Percentiles rank a stretch among this genome's conserved stretches.
Evolutionary conservation across 2,888 invertebrate species (phyloP).

Genomic region (Julus scanicus): DNA sequence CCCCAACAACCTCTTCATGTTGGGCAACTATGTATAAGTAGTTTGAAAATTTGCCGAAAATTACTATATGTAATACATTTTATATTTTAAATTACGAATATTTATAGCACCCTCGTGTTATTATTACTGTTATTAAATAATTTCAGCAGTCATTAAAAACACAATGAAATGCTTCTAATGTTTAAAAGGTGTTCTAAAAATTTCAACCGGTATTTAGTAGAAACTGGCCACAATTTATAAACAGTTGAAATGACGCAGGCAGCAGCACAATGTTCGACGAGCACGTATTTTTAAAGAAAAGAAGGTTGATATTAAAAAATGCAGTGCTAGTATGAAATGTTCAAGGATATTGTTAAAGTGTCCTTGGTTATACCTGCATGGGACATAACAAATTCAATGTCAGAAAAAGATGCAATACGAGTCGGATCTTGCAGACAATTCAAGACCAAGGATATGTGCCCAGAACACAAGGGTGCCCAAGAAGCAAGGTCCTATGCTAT

Average conservation of each 20-base stretch:
- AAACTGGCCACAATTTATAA: too few species aligned
- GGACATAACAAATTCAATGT: slow-evolving; percentile 18
- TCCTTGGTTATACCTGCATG: not conserved
- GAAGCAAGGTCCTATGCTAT: not conserved
- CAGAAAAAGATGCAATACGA: not conserved
- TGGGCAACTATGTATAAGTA: not conserved
- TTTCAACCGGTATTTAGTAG: too few species aligned
- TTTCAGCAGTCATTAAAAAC: too few species aligned
- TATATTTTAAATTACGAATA: too few species aligned
- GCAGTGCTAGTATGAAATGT: not conserved
- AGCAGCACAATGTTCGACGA: not conserved
- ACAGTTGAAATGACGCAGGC: not conserved
- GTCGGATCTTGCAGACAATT: not conserved
- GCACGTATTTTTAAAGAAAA: not conserved
- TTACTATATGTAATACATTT: too few species aligned
- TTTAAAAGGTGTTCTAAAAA: too few species aligned
- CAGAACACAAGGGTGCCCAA: not conserved
- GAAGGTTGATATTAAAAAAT: not conserved
- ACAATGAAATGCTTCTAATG: too few species aligned
- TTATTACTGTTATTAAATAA: too few species aligned
- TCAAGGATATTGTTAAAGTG: slow-evolving; percentile 33
- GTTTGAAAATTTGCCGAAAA: too few species aligned
- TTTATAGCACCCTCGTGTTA: too few species aligned
- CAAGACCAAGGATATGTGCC: not conserved
- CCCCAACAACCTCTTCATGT: not conserved